phyloP scores from a whole-genome alignment of 2,113 vertebrate genomes.

The Romanogobio albipinnatus region DNA sequence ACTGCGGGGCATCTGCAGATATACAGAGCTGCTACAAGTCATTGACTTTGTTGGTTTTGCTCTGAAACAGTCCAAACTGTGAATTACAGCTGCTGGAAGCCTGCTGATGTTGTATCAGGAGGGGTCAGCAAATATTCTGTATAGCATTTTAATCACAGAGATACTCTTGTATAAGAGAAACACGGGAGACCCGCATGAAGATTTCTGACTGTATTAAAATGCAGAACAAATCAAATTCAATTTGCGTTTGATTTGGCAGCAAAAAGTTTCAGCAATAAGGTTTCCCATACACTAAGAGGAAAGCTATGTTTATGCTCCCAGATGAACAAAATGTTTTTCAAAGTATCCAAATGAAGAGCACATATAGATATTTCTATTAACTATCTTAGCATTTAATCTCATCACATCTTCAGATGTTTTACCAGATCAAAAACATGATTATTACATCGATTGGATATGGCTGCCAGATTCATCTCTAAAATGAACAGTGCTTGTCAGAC shows the following conservation, averaged over 20 bases:
- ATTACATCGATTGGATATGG: too few species aligned
- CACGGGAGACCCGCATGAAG: too few species aligned
- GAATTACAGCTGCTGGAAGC: neutral
- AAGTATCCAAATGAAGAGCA: neutral
- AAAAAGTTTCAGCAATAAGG: neutral
- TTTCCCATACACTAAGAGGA: too few species aligned
- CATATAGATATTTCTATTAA: neutral
- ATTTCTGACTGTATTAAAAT: conserved; percentile 4
- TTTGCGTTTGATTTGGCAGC: neutral
- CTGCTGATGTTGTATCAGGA: conserved; percentile 18
- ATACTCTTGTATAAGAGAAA: neutral
- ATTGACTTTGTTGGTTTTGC: conserved; percentile 36
- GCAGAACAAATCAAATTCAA: neutral
- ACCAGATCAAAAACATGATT: neutral
- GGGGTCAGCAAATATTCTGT: conserved; percentile 31
- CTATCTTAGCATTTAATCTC: neutral
- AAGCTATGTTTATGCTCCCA: too few species aligned
- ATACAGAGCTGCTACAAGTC: conserved; percentile 10
- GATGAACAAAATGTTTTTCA: neutral
- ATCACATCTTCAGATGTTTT: neutral
- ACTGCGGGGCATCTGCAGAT: conserved; percentile 15
- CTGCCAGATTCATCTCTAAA: neutral
- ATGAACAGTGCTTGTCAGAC: neutral
- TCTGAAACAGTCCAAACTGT: neutral
- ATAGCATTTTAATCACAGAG: neutral